Conservation (phyloP, 1,140 invertebrate genomes). For the Drosophila elegans region DNA sequence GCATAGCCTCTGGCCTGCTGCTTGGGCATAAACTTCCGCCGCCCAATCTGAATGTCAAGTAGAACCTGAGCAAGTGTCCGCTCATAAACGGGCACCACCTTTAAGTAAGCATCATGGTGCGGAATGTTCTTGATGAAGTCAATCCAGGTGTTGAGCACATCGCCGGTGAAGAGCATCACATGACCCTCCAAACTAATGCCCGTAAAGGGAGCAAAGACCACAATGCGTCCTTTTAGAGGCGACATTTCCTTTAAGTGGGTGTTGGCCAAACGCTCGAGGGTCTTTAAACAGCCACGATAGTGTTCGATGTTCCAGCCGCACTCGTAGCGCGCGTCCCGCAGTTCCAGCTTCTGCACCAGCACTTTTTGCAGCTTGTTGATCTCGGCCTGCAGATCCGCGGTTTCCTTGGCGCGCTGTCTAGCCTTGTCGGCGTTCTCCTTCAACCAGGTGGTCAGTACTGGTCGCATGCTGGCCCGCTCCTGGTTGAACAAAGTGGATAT, state of each 20-base stretch:
- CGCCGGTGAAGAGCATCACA: slow-evolving; percentile 94
- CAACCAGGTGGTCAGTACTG: slow-evolving; percentile 86
- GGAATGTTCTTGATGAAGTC: slow-evolving; percentile 94
- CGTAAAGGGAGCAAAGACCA: slow-evolving; percentile 94
- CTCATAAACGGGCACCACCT: slow-evolving; percentile 92
- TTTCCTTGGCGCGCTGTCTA: slow-evolving; percentile 87
- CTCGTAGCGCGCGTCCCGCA: slow-evolving; percentile 90
- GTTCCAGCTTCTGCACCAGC: slow-evolving; percentile 86
- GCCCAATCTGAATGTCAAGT: slow-evolving; percentile 92
- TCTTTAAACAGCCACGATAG: slow-evolving; percentile 93
- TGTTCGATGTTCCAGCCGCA: slow-evolving; percentile 95
- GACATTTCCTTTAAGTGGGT: slow-evolving; percentile 90
- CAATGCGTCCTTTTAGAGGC: slow-evolving; percentile 88
- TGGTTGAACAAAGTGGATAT: slow-evolving; percentile 10
- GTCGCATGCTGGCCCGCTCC: slow-evolving; percentile 70
- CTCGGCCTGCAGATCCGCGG: slow-evolving; percentile 88
- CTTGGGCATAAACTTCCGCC: slow-evolving; percentile 96
- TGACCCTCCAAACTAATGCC: slow-evolving; percentile 95
- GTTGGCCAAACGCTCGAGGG: slow-evolving; percentile 89
- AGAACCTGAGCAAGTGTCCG: slow-evolving; percentile 92
- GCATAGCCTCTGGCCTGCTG: slow-evolving; percentile 93
- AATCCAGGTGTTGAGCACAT: slow-evolving; percentile 95
- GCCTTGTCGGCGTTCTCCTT: slow-evolving; percentile 88
- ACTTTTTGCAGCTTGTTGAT: slow-evolving; percentile 87
- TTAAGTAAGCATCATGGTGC: slow-evolving; percentile 90